Evolutionary conservation across 1,140 invertebrate genomes (phyloP).

Genomic region (Pseudomyrmex pallidus): DNA sequence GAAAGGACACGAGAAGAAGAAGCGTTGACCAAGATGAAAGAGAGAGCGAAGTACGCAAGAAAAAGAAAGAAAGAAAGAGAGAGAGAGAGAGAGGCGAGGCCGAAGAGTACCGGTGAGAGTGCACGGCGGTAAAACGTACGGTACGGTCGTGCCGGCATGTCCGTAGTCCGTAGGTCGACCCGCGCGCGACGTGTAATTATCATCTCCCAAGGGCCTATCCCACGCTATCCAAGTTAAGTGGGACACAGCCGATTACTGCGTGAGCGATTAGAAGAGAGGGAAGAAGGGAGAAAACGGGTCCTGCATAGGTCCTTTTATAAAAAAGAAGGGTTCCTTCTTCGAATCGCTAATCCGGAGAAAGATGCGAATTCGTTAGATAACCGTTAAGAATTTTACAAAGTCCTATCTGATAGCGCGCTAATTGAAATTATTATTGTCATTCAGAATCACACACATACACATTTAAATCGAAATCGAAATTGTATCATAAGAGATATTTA

Average conservation of each 20-base stretch:
- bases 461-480: constrained; percentile 3
- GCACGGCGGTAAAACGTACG: constrained; percentile 70
- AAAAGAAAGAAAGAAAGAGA: constrained; percentile 64
- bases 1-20: constrained; percentile 42
- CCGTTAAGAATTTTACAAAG: background rate
- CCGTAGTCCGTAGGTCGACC: constrained; percentile 71
- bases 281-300: constrained; percentile 29
- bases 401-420: background rate
- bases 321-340: constrained; percentile 31
- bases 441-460: too few species aligned
- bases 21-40: constrained; percentile 5
- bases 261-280: constrained; percentile 73
- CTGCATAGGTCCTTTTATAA: background rate
- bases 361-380: background rate
- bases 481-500: background rate
- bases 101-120: constrained; percentile 73
- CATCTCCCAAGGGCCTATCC: constrained; percentile 82
- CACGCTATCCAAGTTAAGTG: constrained; percentile 79
- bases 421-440: background rate
- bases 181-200: constrained; percentile 79
- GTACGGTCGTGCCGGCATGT: constrained; percentile 73
- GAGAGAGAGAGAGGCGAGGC: constrained; percentile 63
- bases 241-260: constrained; percentile 76
- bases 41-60: constrained; percentile 31
- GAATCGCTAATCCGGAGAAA: background rate